These are phyloP conservation scores for Alligator mississippiensis DNA, from an alignment of 2,113 vertebrate species.

Conservation along the genomic window DNA sequence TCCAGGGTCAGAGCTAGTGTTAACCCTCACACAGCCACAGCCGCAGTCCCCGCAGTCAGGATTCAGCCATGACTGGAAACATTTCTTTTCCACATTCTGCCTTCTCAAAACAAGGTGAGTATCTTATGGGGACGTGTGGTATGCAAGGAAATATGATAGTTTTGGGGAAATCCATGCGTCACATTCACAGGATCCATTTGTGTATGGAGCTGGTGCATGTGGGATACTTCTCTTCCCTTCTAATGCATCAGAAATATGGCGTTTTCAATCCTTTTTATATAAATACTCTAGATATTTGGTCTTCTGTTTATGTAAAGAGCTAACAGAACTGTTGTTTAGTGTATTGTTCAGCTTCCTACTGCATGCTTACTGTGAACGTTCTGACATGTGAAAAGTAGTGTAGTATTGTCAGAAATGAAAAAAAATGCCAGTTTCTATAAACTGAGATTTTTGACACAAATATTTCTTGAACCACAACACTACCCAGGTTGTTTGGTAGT, in stretches of 20 bases:
- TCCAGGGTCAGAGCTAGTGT: too few relatives aligned
- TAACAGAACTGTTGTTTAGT: neutral
- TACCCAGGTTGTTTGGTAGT: neutral
- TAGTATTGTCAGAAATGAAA: neutral
- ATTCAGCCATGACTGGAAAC: too few relatives aligned
- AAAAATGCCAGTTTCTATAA: neutral
- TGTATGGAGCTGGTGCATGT: neutral
- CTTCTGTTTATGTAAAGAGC: neutral
- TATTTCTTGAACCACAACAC: neutral
- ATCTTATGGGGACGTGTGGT: too few relatives aligned
- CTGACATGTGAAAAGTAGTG: neutral
- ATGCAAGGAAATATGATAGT: too few relatives aligned
- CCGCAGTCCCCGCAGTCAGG: too few relatives aligned
- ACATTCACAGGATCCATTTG: neutral
- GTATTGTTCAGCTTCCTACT: neutral
- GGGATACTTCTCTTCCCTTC: neutral
- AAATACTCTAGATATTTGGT: neutral
- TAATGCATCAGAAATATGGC: conserved; percentile 49
- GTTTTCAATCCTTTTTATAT: conserved; percentile 46
- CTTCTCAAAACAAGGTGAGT: too few relatives aligned
- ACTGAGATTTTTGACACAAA: neutral
- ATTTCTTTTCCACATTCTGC: too few relatives aligned
- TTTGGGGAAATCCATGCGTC: neutral
- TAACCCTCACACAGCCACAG: too few relatives aligned
- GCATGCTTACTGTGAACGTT: neutral